A percentile compares a stretch with the other conserved stretches of the same genome.
These are phyloP conservation scores for Globia sparganii DNA, from an alignment of 2,888 invertebrate species.

Conservation along the genomic window DNA sequence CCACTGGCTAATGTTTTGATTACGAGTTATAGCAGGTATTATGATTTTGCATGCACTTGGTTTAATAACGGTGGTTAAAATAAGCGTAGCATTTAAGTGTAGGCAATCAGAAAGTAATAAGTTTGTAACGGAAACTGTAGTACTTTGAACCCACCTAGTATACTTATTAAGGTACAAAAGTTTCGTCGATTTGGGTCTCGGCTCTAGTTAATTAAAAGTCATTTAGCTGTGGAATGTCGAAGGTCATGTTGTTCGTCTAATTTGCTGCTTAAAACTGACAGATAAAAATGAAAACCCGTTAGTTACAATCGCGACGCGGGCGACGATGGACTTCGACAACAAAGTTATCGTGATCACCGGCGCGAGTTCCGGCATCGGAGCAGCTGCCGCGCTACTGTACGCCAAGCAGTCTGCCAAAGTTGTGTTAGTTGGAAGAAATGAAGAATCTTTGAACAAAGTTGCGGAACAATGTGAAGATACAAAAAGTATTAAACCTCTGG, in stretches of 20 bases:
- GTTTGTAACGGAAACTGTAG: neutral
- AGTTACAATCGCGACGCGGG: conserved; percentile 64
- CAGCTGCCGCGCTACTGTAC: conserved; percentile 92
- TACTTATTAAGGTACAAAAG: conserved; percentile 8
- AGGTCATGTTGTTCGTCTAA: conserved; percentile 48
- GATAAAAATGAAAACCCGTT: conserved; percentile 51
- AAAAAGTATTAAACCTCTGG: conserved; percentile 86
- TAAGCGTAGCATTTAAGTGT: neutral
- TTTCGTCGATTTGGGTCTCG: neutral
- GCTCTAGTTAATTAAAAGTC: conserved; percentile 2
- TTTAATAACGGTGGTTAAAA: conserved; percentile 2
- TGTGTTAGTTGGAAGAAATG: conserved; percentile 93
- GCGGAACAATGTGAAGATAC: conserved; percentile 89
- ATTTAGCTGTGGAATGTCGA: conserved; percentile 14
- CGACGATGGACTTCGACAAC: conserved; percentile 89
- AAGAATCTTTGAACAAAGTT: conserved; percentile 91
- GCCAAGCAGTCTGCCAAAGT: conserved; percentile 92
- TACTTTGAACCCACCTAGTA: neutral
- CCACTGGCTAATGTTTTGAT: conserved; percentile 50
- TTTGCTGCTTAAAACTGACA: conserved; percentile 39
- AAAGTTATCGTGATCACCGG: conserved; percentile 92
- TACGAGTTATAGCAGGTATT: conserved; percentile 28
- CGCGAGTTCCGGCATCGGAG: conserved; percentile 94
- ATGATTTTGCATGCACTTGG: conserved; percentile 18
- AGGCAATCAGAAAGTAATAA: neutral